These are phyloP conservation scores for Ditylenchus weischeri DNA, from an alignment of 2,888 invertebrate genomes.

Conservation along the genomic window DNA sequence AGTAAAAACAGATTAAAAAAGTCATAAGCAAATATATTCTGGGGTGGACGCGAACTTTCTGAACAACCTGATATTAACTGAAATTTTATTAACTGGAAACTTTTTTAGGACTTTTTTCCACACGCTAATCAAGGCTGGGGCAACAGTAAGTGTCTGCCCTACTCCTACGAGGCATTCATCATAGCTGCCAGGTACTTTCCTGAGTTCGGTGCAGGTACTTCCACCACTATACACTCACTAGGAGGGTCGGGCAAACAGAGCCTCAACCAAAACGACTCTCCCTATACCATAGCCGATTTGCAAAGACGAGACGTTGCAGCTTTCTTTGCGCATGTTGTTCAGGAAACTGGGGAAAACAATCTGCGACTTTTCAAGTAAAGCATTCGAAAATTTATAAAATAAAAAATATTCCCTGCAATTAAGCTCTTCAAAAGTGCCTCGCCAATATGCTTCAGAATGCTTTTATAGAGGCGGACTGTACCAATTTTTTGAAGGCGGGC, in stretches of 20 bases:
- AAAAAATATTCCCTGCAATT: not conserved
- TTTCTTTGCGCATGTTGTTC: slow-evolving; percentile 57
- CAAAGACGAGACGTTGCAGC: slow-evolving; percentile 52
- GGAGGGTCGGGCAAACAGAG: slow-evolving; percentile 18
- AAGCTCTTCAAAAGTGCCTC: not conserved
- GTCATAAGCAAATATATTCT: no score
- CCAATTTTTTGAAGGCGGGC: slow-evolving; percentile 56
- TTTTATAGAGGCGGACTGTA: slow-evolving; percentile 58
- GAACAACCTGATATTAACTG: no score
- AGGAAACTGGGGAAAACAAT: slow-evolving; percentile 57
- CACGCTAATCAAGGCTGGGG: slow-evolving; percentile 55
- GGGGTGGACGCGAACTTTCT: no score
- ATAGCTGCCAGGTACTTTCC: slow-evolving; percentile 58
- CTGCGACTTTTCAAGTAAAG: slow-evolving; percentile 36
- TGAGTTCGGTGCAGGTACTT: slow-evolving; percentile 44
- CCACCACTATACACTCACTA: slow-evolving; percentile 20
- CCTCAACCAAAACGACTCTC: not conserved
- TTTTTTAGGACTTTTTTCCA: slow-evolving; percentile 53
- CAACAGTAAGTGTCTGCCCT: slow-evolving; percentile 51
- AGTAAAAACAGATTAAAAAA: no score
- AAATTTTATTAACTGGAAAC: no score
- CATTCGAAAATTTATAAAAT: not conserved
- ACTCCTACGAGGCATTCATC: slow-evolving; percentile 54
- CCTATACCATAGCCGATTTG: slow-evolving; percentile 27
- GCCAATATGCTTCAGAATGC: slow-evolving; percentile 46